phyloP scores from a whole-genome alignment of 1,140 invertebrate species.

The Drosophila truncata region DNA sequence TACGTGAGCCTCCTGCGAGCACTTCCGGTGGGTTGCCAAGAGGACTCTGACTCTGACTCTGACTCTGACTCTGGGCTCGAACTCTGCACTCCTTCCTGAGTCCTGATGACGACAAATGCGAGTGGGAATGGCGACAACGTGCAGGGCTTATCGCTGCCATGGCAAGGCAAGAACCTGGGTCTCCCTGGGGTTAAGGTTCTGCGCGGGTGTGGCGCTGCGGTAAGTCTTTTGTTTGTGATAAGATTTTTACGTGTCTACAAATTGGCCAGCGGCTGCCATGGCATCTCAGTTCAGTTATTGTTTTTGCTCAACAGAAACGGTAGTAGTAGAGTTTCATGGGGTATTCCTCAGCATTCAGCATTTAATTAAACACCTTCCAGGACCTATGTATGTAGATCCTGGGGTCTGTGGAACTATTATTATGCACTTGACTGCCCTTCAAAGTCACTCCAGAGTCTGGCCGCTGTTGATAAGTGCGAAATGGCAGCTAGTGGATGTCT shows the following conservation, averaged over 20 bases:
- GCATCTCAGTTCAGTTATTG: constrained; percentile 29
- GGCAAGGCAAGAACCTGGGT: not conserved
- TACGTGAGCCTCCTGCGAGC: constrained; percentile 63
- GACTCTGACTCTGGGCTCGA: not conserved
- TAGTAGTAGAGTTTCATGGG: not conserved
- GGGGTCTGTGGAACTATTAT: not conserved
- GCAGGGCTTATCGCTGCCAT: constrained; percentile 73
- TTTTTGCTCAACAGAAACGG: constrained; percentile 5
- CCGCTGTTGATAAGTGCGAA: constrained; percentile 38
- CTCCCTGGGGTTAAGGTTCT: constrained; percentile 1
- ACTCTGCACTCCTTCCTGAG: not conserved
- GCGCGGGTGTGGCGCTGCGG: constrained; percentile 7
- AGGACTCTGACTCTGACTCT: not conserved
- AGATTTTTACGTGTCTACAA: constrained; percentile 78
- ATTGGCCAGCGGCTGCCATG: constrained; percentile 62
- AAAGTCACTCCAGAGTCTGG: constrained; percentile 1
- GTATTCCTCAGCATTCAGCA: not conserved
- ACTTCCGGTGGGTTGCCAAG: constrained; percentile 22
- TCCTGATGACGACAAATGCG: constrained; percentile 78
- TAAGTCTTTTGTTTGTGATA: constrained; percentile 67
- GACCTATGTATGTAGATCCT: not conserved
- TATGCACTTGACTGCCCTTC: constrained; percentile 34
- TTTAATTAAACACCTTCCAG: constrained; percentile 54
- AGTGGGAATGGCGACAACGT: constrained; percentile 74
- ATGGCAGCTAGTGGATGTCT: not conserved